These are phyloP conservation scores for Boleophthalmus pectinirostris DNA, from an alignment of 2,113 vertebrate genomes.

Conservation along the genomic window DNA sequence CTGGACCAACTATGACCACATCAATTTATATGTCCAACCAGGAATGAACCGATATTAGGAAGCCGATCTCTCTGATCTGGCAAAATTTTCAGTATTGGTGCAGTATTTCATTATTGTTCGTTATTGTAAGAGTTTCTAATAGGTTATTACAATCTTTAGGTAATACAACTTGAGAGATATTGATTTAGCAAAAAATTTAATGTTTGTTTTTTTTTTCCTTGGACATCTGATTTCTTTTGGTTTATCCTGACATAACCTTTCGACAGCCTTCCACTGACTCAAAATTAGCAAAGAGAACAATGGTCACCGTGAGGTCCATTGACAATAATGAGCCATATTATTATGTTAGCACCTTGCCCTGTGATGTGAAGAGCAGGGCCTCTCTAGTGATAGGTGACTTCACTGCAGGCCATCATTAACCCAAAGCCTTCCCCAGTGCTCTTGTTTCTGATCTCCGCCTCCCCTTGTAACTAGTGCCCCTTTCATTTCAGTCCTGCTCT, in stretches of 20 bases:
- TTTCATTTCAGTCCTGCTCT: constrained; percentile 9
- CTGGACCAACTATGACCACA: too few relatives aligned
- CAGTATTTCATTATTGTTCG: too few relatives aligned
- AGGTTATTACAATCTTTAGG: constrained; percentile 33
- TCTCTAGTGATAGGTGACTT: constrained; percentile 23
- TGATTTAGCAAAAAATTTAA: too few relatives aligned
- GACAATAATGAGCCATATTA: constrained; percentile 69
- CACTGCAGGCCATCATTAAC: constrained; percentile 71
- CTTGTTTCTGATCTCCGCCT: constrained; percentile 47
- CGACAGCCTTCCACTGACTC: neutral
- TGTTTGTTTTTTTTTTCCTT: too few relatives aligned
- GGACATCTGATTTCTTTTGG: neutral
- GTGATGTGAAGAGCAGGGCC: constrained; percentile 52
- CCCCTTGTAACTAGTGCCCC: constrained; percentile 24
- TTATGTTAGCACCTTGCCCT: constrained; percentile 46
- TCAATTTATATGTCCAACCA: too few relatives aligned
- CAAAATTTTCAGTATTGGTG: too few relatives aligned
- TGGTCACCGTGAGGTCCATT: constrained; percentile 51
- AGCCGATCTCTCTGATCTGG: too few relatives aligned
- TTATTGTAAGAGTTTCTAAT: too few relatives aligned
- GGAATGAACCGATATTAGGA: neutral
- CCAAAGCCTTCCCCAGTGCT: constrained; percentile 28
- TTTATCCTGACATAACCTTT: neutral
- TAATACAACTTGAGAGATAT: constrained; percentile 1
- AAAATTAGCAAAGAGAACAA: constrained; percentile 38